Evolutionary conservation across 53 echinoderm and acorn worm species (phyloP).

Genomic region (Patiria pectinifera): DNA sequence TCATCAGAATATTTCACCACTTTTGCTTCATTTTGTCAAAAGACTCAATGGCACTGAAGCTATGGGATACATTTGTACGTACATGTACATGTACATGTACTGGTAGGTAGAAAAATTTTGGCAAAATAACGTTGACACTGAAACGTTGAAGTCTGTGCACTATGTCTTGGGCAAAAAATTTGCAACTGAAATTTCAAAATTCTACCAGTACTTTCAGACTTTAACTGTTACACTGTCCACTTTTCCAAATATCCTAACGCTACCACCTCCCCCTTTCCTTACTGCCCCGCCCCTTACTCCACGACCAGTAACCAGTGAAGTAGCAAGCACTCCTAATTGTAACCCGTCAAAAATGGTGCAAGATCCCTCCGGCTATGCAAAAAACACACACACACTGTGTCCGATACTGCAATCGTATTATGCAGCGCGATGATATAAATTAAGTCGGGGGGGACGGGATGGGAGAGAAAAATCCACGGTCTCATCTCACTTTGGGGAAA

Average conservation of each 20-base stretch:
- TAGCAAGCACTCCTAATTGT: neutral
- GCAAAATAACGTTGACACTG: too few relatives aligned
- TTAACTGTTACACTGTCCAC: too few relatives aligned
- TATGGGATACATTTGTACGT: neutral
- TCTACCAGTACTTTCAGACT: too few relatives aligned
- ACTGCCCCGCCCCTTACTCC: neutral
- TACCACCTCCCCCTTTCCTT: neutral
- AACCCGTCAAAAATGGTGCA: neutral
- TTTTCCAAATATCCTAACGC: neutral
- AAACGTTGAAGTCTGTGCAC: neutral
- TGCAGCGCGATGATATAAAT: conserved; percentile 20
- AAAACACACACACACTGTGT: neutral
- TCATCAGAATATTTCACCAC: too few relatives aligned
- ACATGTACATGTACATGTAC: conserved; percentile 26
- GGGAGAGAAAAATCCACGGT: neutral
- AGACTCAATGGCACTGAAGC: too few relatives aligned
- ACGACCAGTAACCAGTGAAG: neutral
- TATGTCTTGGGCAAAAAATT: too few relatives aligned
- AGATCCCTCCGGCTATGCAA: neutral
- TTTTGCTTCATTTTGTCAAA: too few relatives aligned
- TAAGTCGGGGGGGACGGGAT: conserved; percentile 2
- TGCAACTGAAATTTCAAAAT: too few relatives aligned
- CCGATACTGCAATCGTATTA: conserved; percentile 16
- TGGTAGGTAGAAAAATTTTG: neutral
- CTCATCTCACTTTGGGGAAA: conserved; percentile 28